These are phyloP conservation scores for Cebus imitator DNA, from an alignment of 2,113 vertebrate genomes.

Conservation along the genomic window DNA sequence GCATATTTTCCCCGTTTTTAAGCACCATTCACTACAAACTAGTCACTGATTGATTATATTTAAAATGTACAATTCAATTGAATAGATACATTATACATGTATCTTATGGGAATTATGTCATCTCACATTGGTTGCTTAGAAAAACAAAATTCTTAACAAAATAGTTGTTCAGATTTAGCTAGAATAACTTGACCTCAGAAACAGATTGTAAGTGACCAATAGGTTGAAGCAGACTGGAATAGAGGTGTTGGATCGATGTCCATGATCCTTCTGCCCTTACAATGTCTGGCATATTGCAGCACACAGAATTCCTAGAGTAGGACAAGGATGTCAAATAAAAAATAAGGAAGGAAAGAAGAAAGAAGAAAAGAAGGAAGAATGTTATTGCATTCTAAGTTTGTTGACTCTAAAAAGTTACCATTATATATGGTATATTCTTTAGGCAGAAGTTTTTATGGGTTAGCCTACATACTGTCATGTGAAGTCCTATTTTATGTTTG, in stretches of 20 bases:
- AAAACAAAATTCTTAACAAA: conserved; percentile 27
- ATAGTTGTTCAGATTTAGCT: not conserved
- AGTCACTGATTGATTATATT: not conserved
- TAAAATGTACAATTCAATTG: not conserved
- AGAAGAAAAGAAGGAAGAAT: not conserved
- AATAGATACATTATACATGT: not conserved
- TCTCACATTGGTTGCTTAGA: not conserved
- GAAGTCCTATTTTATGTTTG: not conserved
- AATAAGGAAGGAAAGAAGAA: not conserved
- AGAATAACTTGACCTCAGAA: not conserved
- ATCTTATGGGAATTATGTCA: not conserved
- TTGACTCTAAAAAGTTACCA: not conserved
- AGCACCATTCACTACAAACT: not conserved
- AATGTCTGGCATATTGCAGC: not conserved
- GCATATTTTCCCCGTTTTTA: not conserved
- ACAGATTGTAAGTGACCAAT: not conserved
- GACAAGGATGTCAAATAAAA: not conserved
- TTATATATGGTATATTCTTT: not conserved
- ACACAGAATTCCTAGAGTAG: not conserved
- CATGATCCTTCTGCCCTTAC: not conserved
- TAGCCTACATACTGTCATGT: not conserved
- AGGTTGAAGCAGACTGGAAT: not conserved
- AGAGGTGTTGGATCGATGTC: not conserved
- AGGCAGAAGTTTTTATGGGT: not conserved
- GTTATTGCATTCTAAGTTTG: not conserved